Base-by-base conservation (phyloP, 1,140 invertebrate species). In the Elysia chlorotica region DNA sequence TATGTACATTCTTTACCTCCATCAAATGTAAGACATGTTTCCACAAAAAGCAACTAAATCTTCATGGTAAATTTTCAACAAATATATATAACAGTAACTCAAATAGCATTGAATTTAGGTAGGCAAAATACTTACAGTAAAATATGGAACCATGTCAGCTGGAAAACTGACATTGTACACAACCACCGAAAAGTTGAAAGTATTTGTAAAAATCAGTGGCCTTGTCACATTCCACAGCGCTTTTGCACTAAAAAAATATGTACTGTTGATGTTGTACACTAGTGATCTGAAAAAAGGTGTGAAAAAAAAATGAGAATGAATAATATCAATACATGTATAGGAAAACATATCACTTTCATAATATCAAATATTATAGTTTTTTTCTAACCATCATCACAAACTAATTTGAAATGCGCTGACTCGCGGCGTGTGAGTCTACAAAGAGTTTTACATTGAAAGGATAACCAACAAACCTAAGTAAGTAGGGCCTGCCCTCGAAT, bases 91-190 rank as follows among this genome's bases (percentile, higher is more conserved):
- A n/a, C n/a, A n/a, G n/a, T n/a, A n/a, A n/a, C n/a, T n/a, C n/a
- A n/a, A n/a, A n/a, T n/a, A n/a, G n/a, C n/a, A n/a, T n/a, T n/a
- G n/a, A n/a, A n/a, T n/a, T n/a, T n/a, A 48, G 41, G 41, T 10
- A n/a, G 41, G 41, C 41, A 48, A 69, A 38, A 56, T 4, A 83
- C 83, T 88, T 83, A 93, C 90, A 89, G 92, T 88, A 89, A 93
- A 93, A 86, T 90, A 89, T 48, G 87, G 81, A 77, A 88, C 85
- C 30, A 91, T 90, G 76, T 92, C 90, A 23, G 87, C 76, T 28
- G 90, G 88, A 79, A 94, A 85, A n/a, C 90, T 90, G 57, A 92
- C 89, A 84, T 93, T 92, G 74, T 91, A 91, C 73, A 94, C 89
- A 62, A 91, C 92, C 70, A 94, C 83, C 38, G 92, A 90, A 74